Base-by-base conservation (phyloP, 2,888 invertebrate genomes). In the Gibbula magus region DNA sequence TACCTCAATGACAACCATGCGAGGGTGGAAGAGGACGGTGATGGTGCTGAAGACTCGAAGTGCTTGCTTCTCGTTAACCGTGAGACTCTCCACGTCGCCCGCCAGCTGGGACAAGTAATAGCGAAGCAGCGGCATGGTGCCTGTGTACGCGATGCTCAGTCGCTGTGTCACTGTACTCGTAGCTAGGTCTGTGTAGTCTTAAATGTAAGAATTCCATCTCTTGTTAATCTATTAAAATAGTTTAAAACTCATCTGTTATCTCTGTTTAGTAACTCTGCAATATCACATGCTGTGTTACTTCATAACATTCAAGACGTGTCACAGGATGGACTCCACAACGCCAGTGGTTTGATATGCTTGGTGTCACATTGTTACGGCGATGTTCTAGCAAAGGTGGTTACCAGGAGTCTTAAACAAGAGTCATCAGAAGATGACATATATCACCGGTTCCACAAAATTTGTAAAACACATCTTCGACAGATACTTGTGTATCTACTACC, bases 171-270 rank as follows among this genome's bases (percentile, higher is more conserved):
- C 96, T 84, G 96, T 96, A 83, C 97, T 98, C 95, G 97, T 97
- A 53, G 96, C 96, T 94, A 99, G 95, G 91, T 99, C 98, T 0
- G 99, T 99, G 93, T 99, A 99, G 92, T 98, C 96, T 96, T 93
- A 66, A 94, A 93, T 25, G 45, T 8, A n/a, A 13, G 45, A 45
- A 8, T 8, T 45, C 13, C 45, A 45, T 45, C 45, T 45, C 7
- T 45, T 45, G 45, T 45, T 10, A 10, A 8, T 10, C 45, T 45
- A 45, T 45, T n/a, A 10, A 3, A 35, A 35, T 35, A 35, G 3
- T 35, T 35, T 3, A 35, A 35, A 5, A 35, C 35, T 5, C 35
- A 8, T 8, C 35, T 35, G 35, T 35, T 35, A 8, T 5, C 4
- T 35, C 35, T 35, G 35, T 5, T 35, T 35, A 35, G 8, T 35